Conservation (phyloP, 2,113 vertebrate genomes). For the Notarius quadriscutis region DNA sequence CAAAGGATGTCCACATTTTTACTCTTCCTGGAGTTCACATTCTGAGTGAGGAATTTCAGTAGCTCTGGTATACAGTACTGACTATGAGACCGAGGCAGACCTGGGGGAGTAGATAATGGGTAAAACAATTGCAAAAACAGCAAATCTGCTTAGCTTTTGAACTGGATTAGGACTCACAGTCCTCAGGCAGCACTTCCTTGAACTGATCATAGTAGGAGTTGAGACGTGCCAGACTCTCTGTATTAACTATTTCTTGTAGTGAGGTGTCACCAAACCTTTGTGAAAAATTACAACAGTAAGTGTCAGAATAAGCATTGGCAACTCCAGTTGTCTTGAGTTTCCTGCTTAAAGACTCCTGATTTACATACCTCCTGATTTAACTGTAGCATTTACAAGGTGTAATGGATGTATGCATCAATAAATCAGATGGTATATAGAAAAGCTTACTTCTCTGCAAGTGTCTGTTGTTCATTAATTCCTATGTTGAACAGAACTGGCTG, state of each 20-base stretch:
- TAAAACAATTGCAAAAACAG: background rate
- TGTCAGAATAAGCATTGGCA: background rate
- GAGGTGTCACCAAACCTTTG: conserved; percentile 95
- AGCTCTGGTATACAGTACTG: conserved; percentile 90
- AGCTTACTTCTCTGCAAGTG: conserved; percentile 92
- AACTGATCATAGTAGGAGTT: conserved; percentile 97
- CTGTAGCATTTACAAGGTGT: background rate
- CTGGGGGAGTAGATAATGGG: conserved; percentile 62
- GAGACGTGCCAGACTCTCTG: conserved; percentile 88
- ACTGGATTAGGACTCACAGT: conserved; percentile 82
- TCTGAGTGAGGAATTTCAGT: conserved; percentile 87
- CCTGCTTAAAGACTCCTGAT: background rate
- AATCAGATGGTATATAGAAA: background rate
- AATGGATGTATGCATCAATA: background rate
- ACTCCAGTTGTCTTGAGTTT: background rate
- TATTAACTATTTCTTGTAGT: conserved; percentile 93
- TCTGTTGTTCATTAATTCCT: conserved; percentile 98
- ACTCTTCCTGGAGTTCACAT: conserved; percentile 89
- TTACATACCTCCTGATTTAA: background rate
- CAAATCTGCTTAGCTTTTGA: background rate
- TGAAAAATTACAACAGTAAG: background rate
- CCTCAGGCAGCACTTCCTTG: conserved; percentile 96
- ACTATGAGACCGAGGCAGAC: conserved; percentile 91
- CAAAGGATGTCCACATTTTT: conserved; percentile 99
- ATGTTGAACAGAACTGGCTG: conserved; percentile 96